Percentiles rank a stretch among this genome's conserved stretches.
Conservation (phyloP, 2,113 vertebrate species). For the Aplodontia rufa region DNA sequence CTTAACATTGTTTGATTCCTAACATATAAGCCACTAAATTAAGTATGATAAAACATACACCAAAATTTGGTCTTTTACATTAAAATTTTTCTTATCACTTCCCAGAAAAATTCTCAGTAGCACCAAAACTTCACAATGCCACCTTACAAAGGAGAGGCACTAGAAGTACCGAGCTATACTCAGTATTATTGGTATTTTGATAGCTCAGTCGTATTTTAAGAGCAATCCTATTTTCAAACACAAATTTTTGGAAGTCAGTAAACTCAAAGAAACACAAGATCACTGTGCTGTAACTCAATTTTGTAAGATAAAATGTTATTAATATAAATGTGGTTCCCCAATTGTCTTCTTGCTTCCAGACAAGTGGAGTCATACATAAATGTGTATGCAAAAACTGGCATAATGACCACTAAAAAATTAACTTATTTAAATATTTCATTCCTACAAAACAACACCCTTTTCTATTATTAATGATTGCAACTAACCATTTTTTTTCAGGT, state of each 20-base stretch:
- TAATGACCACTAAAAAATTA: background rate
- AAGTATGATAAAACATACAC: background rate
- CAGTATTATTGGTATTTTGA: background rate
- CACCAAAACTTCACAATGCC: background rate
- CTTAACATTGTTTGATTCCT: background rate
- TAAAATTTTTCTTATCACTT: background rate
- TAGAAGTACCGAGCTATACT: background rate
- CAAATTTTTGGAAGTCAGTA: background rate
- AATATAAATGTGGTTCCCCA: background rate
- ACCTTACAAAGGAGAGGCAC: background rate
- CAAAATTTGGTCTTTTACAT: background rate
- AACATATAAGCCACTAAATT: background rate
- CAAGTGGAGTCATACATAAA: background rate
- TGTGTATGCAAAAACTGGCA: background rate
- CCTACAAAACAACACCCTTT: background rate
- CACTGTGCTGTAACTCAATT: background rate
- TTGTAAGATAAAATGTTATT: background rate
- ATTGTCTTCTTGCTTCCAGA: background rate
- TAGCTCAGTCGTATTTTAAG: background rate
- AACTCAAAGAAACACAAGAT: background rate
- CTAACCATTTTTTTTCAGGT: background rate
- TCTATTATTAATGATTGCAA: background rate
- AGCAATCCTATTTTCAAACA: background rate
- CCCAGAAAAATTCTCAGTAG: background rate
- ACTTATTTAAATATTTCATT: conserved; percentile 26